phyloP scores from a whole-genome alignment of 2,797 vertebrate genomes.

The Alfaro cultratus region DNA sequence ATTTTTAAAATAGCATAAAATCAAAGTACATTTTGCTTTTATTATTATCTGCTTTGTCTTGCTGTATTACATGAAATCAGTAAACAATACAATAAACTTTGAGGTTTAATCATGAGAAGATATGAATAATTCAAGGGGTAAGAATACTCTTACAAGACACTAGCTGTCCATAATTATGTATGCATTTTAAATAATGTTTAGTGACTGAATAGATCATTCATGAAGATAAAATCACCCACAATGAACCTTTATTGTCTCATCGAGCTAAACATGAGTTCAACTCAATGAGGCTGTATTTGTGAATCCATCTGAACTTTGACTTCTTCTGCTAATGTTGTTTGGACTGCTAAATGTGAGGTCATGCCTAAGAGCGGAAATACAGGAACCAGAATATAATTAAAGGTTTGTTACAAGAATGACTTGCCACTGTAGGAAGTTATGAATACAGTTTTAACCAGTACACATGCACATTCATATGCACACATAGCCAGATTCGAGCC shows the following conservation, averaged over 20 bases:
- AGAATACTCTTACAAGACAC: background rate
- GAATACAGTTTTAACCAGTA: conserved; percentile 84
- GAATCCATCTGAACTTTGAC: conserved; percentile 25
- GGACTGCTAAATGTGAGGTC: conserved; percentile 26
- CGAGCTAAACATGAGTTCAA: background rate
- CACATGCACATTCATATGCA: conserved; percentile 50
- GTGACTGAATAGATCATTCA: background rate
- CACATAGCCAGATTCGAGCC: conserved; percentile 54
- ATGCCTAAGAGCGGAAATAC: conserved; percentile 78
- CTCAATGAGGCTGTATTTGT: background rate
- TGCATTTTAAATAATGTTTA: background rate
- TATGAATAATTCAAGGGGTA: background rate
- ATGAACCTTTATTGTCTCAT: background rate
- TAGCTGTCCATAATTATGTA: background rate
- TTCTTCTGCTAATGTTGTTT: conserved; percentile 21
- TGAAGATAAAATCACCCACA: background rate
- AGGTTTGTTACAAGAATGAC: conserved; percentile 82
- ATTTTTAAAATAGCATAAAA: background rate
- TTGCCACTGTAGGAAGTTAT: conserved; percentile 83
- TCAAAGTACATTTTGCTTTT: background rate
- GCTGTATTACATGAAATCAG: background rate
- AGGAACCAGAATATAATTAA: conserved; percentile 91
- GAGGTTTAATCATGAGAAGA: background rate
- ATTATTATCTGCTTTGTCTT: background rate
- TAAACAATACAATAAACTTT: background rate